A percentile compares a stretch with the other conserved stretches of the same genome.
Conservation (phyloP, 23 tunicate genomes). For the Ciona savignyi region DNA sequence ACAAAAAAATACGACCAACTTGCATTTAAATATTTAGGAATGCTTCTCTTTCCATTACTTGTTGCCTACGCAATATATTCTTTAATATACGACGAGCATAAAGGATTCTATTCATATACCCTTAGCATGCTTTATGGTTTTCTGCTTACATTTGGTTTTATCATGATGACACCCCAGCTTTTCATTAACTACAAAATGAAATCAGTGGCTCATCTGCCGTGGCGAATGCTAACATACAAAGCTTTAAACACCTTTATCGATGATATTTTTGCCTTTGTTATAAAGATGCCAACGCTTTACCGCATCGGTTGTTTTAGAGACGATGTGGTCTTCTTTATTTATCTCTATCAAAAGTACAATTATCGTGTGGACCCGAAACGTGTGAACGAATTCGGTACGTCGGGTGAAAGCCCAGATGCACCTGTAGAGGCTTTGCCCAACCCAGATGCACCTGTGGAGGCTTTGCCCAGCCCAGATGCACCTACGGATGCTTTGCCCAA, state of each 20-base stretch:
- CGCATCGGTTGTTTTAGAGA: slow-evolving; percentile 92
- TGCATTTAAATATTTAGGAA: slow-evolving; percentile 92
- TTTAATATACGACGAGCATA: slow-evolving; percentile 82
- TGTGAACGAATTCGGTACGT: slow-evolving; percentile 82
- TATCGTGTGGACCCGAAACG: slow-evolving; percentile 84
- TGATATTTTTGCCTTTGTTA: slow-evolving; percentile 96
- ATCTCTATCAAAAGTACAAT: slow-evolving; percentile 80
- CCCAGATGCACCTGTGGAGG: background rate
- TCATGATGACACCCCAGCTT: slow-evolving; percentile 98
- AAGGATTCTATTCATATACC: slow-evolving; percentile 74
- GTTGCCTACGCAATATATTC: slow-evolving; percentile 71
- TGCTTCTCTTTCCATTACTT: slow-evolving; percentile 75
- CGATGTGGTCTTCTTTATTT: slow-evolving; percentile 91
- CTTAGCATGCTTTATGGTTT: slow-evolving; percentile 88
- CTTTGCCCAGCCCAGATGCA: background rate
- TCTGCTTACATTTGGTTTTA: slow-evolving; percentile 87
- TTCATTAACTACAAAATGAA: slow-evolving; percentile 96
- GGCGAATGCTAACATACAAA: slow-evolving; percentile 98
- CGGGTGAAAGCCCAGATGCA: slow-evolving; percentile 37
- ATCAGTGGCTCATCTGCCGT: slow-evolving; percentile 97
- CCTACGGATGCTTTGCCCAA: too few relatives aligned
- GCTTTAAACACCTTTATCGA: slow-evolving; percentile 98
- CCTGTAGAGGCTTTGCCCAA: background rate
- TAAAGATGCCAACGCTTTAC: slow-evolving; percentile 96
- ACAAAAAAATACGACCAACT: slow-evolving; percentile 89